phyloP scores from a whole-genome alignment of 2,797 vertebrate genomes.

The Myotis pilosus region DNA sequence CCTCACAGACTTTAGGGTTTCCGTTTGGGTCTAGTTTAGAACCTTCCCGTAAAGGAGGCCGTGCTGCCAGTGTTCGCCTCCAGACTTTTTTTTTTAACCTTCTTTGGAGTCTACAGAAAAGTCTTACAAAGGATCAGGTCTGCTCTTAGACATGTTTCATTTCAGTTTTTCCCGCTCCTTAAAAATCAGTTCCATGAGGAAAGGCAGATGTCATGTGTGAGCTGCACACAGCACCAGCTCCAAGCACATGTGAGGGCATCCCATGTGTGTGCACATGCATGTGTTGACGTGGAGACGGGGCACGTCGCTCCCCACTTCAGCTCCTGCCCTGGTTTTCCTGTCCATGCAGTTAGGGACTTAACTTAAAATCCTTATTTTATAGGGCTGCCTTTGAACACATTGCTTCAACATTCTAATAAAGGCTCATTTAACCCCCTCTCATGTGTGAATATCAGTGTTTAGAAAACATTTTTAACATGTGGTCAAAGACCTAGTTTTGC shows the following conservation, averaged over 20 bases:
- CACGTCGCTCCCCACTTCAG: not conserved
- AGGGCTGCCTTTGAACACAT: conserved; percentile 61
- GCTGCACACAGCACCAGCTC: conserved; percentile 23
- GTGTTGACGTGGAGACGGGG: not conserved
- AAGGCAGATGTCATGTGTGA: conserved; percentile 59
- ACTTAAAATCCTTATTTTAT: conserved; percentile 74
- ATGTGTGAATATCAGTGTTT: conserved; percentile 77
- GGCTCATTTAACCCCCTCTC: conserved; percentile 88
- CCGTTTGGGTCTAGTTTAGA: conserved; percentile 64
- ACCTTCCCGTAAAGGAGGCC: conserved; percentile 57
- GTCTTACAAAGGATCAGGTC: conserved; percentile 66
- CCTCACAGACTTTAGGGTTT: conserved; percentile 22
- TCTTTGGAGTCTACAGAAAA: conserved; percentile 56
- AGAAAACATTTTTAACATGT: conserved; percentile 69
- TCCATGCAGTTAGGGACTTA: conserved; percentile 73
- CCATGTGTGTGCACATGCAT: not conserved
- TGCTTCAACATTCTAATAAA: conserved; percentile 74
- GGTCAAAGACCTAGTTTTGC: conserved; percentile 70
- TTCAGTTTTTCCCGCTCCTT: conserved; percentile 58
- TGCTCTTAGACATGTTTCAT: conserved; percentile 46
- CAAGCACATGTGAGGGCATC: not conserved
- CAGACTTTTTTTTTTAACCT: not conserved
- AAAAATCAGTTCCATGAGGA: conserved; percentile 53
- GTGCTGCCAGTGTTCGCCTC: conserved; percentile 49
- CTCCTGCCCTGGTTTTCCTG: conserved; percentile 75